Base-by-base conservation (phyloP, 1,140 invertebrate species). In the Magallana angulata region DNA sequence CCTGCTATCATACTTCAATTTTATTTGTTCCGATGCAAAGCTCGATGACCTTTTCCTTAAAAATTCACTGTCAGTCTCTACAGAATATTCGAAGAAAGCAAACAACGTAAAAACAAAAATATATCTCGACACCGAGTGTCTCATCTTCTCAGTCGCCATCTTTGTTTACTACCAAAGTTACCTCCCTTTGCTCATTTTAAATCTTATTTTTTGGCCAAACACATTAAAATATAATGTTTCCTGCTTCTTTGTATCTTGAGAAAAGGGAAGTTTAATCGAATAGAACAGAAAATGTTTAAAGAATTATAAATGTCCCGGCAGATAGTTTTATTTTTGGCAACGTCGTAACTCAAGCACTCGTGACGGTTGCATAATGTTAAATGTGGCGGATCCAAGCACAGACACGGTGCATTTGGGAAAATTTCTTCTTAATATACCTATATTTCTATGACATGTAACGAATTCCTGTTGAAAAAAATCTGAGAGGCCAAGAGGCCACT, bases 321-420 rank as follows among this genome's bases (percentile, higher is more conserved):
- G 36, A 5, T 2, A 48, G 36, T 48, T 48, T 48, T 48, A 48
- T 48, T 48, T 4, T 48, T 48, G 5, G 36, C 36, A 48, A 48
- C 36, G 36, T 5, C 36, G 36, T 48, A 2, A 48, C 36, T 48
- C 2, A 48, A 2, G 60, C 60, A 30, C 68, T 30, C 68, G 36
- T 76, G 68, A 76, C 68, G 12, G 68, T 76, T 76, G 68, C 68
- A 76, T 76, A 76, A 76, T 76, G 36, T 48, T 24, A 48, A 48
- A 48, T 48, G 36, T 48, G 36, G 36, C 36, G 36, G 36, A 48
- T 48, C 36, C 36, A 48, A 48, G 36, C 36, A 4, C 36, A 48
- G 36, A 48, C 36, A 48, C 36, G 1, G 36, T 48, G 36, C 5
- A 48, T 48, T 48, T 48, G 36, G 36, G 36, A 48, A 2, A 48